Percentiles rank a stretch among this genome's conserved stretches.
Evolutionary conservation across 1,140 invertebrate genomes (phyloP).

Genomic region (Drosophila tani): DNA sequence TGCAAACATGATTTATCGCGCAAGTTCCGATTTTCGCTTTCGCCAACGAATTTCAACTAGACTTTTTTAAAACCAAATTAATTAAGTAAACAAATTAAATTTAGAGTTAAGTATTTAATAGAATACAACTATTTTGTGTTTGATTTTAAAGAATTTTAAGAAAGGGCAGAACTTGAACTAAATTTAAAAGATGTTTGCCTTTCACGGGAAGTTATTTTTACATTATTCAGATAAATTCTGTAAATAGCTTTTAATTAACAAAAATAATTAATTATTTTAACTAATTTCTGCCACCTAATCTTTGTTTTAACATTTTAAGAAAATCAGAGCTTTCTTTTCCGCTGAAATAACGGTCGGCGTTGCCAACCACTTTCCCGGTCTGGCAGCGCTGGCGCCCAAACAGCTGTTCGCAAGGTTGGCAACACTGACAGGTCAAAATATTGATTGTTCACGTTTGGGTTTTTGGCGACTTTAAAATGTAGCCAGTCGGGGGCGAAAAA

Average conservation of each 20-base stretch:
- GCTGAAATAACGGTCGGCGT: constrained; percentile 18
- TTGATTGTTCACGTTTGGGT: constrained; percentile 42
- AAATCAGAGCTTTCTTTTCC: neutral
- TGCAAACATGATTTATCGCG: constrained; percentile 14
- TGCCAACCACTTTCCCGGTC: constrained; percentile 12
- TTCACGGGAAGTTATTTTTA: neutral
- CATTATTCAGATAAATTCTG: no score
- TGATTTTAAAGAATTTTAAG: no score
- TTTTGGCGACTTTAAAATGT: constrained; percentile 42
- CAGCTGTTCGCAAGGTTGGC: constrained; percentile 27
- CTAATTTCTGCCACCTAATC: neutral
- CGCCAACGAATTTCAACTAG: neutral
- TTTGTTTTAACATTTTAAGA: no score
- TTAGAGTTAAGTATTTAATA: no score
- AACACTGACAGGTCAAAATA: constrained; percentile 40
- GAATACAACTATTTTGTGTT: no score
- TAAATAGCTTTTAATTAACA: neutral
- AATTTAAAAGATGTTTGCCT: neutral
- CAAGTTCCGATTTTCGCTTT: constrained; percentile 11
- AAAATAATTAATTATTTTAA: neutral
- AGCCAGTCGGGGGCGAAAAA: constrained; percentile 8
- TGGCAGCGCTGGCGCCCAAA: constrained; percentile 21
- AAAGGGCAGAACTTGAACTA: no score
- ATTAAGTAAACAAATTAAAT: neutral
- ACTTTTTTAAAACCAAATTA: neutral